Conservation (phyloP, 2,888 invertebrate species). For the Cantharis lateralis region DNA sequence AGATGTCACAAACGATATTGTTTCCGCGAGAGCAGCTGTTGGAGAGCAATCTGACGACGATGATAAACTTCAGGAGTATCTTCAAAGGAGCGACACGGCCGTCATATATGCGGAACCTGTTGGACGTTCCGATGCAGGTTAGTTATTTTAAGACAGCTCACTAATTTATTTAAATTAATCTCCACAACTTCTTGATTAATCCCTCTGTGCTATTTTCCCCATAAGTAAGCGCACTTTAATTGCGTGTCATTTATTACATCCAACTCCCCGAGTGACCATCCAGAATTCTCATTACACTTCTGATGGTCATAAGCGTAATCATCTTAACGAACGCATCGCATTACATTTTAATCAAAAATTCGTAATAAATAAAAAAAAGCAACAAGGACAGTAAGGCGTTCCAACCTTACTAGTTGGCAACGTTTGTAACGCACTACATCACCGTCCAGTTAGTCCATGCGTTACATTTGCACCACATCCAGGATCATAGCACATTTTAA, state of each 20-base stretch:
- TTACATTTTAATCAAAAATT: not conserved
- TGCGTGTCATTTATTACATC: constrained; percentile 25
- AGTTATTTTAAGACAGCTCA: constrained; percentile 24
- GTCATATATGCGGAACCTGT: constrained; percentile 54
- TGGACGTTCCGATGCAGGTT: constrained; percentile 34
- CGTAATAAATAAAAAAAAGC: not conserved
- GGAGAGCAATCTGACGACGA: constrained; percentile 49
- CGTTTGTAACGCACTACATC: constrained; percentile 45
- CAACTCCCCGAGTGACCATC: constrained; percentile 23
- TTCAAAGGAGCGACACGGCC: constrained; percentile 59
- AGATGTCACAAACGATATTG: constrained; percentile 40
- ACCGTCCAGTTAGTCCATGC: constrained; percentile 49
- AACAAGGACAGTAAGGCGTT: constrained; percentile 18
- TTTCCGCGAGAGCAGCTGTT: constrained; percentile 44
- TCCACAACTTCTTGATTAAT: constrained; percentile 19
- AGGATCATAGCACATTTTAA: constrained; percentile 50
- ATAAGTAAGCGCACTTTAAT: constrained; percentile 23
- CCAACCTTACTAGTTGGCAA: constrained; percentile 45
- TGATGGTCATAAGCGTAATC: not conserved
- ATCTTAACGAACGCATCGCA: not conserved
- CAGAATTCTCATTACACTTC: constrained; percentile 10
- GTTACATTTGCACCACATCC: constrained; percentile 50
- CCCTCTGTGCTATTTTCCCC: constrained; percentile 20
- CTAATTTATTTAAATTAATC: not conserved
- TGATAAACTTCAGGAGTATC: constrained; percentile 56